Evolutionary conservation across 2,797 vertebrate species (phyloP).

Genomic region (Sphenodon punctatus): DNA sequence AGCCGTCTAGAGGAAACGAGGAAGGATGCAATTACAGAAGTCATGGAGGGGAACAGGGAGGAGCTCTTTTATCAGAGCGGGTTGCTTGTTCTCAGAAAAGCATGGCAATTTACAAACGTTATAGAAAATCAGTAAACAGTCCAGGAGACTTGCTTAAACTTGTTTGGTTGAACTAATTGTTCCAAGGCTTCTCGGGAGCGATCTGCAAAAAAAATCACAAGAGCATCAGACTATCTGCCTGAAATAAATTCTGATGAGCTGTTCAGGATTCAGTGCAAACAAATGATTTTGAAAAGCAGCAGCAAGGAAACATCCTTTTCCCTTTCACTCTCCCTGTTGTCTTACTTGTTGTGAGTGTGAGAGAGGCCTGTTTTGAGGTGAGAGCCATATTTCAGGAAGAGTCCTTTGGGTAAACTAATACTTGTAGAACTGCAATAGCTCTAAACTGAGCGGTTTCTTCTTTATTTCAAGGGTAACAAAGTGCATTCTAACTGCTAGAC

Average conservation of each 20-base stretch:
- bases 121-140: conserved; percentile 79
- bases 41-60: background rate
- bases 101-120: conserved; percentile 21
- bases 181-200: conserved; percentile 81
- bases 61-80: background rate
- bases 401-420: background rate
- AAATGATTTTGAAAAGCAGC: background rate
- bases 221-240: too few species aligned
- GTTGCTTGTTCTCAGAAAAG: background rate
- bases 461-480: background rate
- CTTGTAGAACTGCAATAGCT: background rate
- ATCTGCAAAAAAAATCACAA: conserved; percentile 70
- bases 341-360: too few species aligned
- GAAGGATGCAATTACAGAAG: background rate
- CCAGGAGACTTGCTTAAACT: conserved; percentile 86
- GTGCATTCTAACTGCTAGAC: background rate
- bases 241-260: too few species aligned
- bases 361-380: background rate
- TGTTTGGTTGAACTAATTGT: conserved; percentile 76
- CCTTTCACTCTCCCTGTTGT: background rate
- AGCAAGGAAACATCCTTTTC: background rate
- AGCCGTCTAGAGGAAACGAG: conserved; percentile 26
- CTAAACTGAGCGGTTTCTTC: background rate
- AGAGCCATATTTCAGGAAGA: background rate
- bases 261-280: too few species aligned